phyloP scores from a whole-genome alignment of 2,888 invertebrate genomes.

The Acleris literana region DNA sequence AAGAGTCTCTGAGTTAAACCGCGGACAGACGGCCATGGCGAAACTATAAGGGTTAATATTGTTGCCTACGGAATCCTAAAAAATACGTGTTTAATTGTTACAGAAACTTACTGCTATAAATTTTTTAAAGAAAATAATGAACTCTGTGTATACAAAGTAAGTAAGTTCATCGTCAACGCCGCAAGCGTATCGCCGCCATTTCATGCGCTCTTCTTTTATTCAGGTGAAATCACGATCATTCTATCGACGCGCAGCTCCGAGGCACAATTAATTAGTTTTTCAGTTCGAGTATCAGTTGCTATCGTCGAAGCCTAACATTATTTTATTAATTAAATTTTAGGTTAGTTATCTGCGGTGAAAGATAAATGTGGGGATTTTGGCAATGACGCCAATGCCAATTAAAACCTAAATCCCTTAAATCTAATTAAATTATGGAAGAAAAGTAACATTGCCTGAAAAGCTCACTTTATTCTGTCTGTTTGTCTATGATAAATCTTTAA shows the following conservation, averaged over 20 bases:
- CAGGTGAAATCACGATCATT: conserved; percentile 7
- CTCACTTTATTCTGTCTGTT: background rate
- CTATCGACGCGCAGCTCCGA: conserved; percentile 3
- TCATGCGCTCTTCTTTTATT: no score
- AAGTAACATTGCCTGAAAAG: background rate
- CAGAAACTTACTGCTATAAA: no score
- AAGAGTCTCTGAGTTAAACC: no score
- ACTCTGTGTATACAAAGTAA: no score
- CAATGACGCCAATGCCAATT: background rate
- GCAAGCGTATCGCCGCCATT: no score
- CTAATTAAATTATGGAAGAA: background rate
- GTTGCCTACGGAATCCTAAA: no score
- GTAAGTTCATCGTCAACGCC: no score
- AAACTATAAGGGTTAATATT: no score
- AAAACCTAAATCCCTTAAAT: conserved; percentile 1
- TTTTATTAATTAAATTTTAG: conserved; percentile 14
- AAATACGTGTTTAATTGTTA: no score
- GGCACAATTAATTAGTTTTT: conserved; percentile 14
- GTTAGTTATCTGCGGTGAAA: conserved; percentile 2
- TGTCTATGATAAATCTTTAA: background rate
- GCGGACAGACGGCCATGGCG: no score
- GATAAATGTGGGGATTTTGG: conserved; percentile 5
- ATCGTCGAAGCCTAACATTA: background rate
- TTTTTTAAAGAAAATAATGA: no score
- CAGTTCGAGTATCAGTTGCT: background rate